A percentile compares a stretch with the other conserved stretches of the same genome.
Evolutionary conservation across 2,113 vertebrate genomes (phyloP).

Genomic region (Mesocricetus auratus): DNA sequence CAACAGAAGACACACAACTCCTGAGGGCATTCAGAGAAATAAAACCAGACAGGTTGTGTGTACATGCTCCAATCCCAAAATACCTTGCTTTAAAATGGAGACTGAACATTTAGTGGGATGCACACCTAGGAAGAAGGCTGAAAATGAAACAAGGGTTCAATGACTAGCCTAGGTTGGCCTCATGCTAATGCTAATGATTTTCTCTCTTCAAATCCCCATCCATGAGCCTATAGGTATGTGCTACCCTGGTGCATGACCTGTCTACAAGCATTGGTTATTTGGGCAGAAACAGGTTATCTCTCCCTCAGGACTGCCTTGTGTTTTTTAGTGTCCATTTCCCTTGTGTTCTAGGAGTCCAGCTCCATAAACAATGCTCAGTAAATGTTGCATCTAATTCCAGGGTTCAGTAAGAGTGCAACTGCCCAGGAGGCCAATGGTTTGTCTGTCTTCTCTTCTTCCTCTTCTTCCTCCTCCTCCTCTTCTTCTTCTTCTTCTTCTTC

Average conservation of each 20-base stretch:
- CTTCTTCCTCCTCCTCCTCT: not conserved
- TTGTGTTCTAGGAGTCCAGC: not conserved
- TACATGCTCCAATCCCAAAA: not conserved
- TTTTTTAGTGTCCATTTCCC: not conserved
- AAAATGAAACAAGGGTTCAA: not conserved
- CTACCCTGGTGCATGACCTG: no score
- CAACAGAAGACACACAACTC: not conserved
- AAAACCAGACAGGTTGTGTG: not conserved
- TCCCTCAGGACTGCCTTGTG: not conserved
- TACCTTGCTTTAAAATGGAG: not conserved
- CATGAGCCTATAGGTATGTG: not conserved
- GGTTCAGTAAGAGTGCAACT: not conserved
- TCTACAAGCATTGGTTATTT: not conserved
- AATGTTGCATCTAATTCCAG: not conserved
- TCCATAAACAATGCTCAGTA: not conserved
- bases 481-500: not conserved
- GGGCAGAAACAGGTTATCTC: not conserved
- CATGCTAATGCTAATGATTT: not conserved
- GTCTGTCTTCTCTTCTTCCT: not conserved
- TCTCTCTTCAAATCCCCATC: not conserved
- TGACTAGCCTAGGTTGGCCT: no score
- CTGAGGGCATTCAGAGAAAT: not conserved
- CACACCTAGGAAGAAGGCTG: not conserved
- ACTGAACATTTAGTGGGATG: fast-evolving
- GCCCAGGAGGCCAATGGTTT: fast-evolving